Evolutionary conservation across 2,888 invertebrate genomes (phyloP), one percentile per base, ranked within the genome.

Genomic region (Masnerella sp.): DNA sequence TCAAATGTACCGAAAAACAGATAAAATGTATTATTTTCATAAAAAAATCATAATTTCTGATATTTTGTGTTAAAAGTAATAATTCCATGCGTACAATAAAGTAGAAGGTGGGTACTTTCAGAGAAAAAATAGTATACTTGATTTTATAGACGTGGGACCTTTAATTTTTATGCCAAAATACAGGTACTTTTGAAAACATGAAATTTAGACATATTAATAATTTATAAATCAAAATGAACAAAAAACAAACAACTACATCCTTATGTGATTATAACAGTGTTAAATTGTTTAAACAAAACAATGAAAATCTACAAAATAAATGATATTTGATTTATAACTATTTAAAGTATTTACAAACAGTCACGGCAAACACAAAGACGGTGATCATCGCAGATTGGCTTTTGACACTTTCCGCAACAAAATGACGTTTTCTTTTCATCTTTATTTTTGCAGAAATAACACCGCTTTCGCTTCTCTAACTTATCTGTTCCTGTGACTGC

Each of bases 331-430:
- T 25, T 5, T 25, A 9, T 52, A 52, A 52, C 25, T 1, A 25
- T 38, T 25, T 15, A 25, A 36, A 38, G 22, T 5, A 22, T 9
- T 52, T 38, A 38, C 7, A 52, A 14, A 36, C 52, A 38, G 25
- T 38, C 52, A 25, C 52, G 52, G 28, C 40, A 40, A 40, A 54
- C 28, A 17, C 40, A 54, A 43, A 38, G 14, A 14, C 61, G 49
- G 15, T 61, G 49, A 15, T 49, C 36, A 30, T 61, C 38, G 17
- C 61, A 49, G 8, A 61, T 12, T 5, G 61, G 36, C 28, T 61
- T 61, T 38, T 38, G 38, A 38, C 47, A 61, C 40, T 49, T 61
- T 30, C 30, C 34, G 40, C 49, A 61, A 15, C 61, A 61, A 45
- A 34, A 47, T 11, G 20, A 34, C 8, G 59, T 59, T 59, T 59